A percentile compares a stretch with the other conserved stretches of the same genome.
These are phyloP conservation scores for Steatornis caripensis DNA, from an alignment of 2,113 vertebrate species.

Conservation along the genomic window DNA sequence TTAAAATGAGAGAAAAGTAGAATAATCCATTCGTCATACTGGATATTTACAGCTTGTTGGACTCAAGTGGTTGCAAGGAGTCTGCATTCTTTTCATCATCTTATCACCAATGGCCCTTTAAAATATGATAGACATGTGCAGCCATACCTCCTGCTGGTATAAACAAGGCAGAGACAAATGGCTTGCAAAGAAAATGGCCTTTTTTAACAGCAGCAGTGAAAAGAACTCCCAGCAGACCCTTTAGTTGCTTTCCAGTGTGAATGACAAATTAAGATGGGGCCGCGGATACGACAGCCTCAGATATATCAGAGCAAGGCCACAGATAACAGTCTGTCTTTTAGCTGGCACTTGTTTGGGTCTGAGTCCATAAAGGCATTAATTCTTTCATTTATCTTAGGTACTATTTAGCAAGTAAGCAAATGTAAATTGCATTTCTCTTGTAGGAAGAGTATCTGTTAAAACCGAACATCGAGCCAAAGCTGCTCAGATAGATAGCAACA, in stretches of 20 bases:
- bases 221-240: constrained; percentile 16
- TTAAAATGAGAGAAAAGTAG: neutral
- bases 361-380: neutral
- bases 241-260: neutral
- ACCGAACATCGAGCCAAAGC: accelerated
- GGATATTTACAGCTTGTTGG: neutral
- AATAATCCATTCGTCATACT: neutral
- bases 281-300: neutral
- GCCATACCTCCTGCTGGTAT: neutral
- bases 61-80: neutral
- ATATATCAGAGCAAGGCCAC: neutral
- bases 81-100: neutral
- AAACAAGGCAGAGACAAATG: constrained; percentile 18
- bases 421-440: neutral
- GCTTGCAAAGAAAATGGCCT: neutral
- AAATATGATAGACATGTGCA: neutral
- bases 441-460: neutral
- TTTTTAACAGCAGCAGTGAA: neutral
- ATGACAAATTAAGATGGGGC: constrained; percentile 7
- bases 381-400: neutral
- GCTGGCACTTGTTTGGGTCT: neutral
- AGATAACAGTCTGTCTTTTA: neutral
- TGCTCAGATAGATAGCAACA: neutral
- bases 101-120: neutral
- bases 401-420: neutral